Conservation (phyloP, 1,140 invertebrate genomes). For the Planococcus citri region DNA sequence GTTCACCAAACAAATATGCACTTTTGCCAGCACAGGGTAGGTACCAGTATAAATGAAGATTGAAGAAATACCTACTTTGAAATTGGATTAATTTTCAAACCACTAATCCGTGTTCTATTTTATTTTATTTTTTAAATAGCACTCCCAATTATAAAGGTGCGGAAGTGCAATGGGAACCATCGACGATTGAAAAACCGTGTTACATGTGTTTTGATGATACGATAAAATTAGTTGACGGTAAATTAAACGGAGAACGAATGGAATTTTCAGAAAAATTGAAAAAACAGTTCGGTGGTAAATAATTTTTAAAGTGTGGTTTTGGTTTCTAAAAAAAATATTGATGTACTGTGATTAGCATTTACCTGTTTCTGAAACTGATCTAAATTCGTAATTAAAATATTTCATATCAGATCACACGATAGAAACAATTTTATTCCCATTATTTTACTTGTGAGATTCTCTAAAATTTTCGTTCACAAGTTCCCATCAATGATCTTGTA, state of each 20-base stretch:
- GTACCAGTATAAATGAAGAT: background rate
- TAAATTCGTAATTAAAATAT: too few relatives aligned
- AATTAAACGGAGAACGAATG: background rate
- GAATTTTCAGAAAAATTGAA: background rate
- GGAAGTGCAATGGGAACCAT: background rate
- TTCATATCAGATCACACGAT: too few relatives aligned
- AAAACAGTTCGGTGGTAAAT: too few relatives aligned
- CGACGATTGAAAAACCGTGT: background rate
- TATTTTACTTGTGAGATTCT: too few relatives aligned
- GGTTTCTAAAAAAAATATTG: too few relatives aligned
- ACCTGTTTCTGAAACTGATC: too few relatives aligned
- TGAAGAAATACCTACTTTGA: background rate
- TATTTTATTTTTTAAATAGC: background rate
- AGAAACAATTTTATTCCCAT: too few relatives aligned
- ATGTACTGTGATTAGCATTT: too few relatives aligned
- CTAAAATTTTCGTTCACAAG: too few relatives aligned
- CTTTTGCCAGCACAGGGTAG: background rate
- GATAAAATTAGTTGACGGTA: background rate
- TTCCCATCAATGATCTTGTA: too few relatives aligned
- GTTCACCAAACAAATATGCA: background rate
- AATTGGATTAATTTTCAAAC: background rate
- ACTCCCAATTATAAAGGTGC: background rate
- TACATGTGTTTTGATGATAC: background rate
- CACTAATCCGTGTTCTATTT: too few relatives aligned
- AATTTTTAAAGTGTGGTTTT: too few relatives aligned